Evolutionary conservation across 2,113 vertebrate species (phyloP).

Genomic region (Chloropsis hardwickii): DNA sequence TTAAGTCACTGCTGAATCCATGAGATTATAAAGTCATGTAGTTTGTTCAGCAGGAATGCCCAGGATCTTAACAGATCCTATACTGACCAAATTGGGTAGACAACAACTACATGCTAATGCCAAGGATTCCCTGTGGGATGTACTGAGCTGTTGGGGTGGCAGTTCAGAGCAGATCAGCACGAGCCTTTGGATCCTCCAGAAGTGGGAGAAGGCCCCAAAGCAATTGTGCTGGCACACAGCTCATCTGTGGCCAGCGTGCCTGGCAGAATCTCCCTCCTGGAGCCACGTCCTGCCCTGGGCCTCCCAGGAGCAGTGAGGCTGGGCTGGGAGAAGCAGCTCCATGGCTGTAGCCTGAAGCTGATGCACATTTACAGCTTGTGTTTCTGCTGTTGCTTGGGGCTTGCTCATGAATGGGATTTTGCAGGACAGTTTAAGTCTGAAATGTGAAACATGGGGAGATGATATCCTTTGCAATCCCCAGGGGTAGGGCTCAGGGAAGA

Average conservation of each 20-base stretch:
- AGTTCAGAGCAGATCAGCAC: neutral
- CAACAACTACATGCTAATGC: neutral
- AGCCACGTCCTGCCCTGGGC: neutral
- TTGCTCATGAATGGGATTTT: neutral
- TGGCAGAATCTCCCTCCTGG: neutral
- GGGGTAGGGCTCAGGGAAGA: neutral
- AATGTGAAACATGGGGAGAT: neutral
- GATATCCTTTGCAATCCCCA: neutral
- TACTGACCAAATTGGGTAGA: neutral
- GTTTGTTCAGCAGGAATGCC: neutral
- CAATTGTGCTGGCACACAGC: neutral
- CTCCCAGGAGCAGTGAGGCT: neutral
- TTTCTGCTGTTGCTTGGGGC: neutral
- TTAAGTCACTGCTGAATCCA: neutral
- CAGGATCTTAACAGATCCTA: neutral
- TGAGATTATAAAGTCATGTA: neutral
- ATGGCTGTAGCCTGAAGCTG: neutral
- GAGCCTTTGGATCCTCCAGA: neutral
- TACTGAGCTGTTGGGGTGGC: neutral
- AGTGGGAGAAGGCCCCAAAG: neutral
- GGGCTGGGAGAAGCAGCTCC: neutral
- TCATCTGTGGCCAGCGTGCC: accelerated
- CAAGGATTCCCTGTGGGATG: neutral
- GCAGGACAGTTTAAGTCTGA: neutral
- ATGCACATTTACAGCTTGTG: neutral